Evolutionary conservation across 2,888 invertebrate species (phyloP).

Genomic region (Pegoplata infirma): DNA sequence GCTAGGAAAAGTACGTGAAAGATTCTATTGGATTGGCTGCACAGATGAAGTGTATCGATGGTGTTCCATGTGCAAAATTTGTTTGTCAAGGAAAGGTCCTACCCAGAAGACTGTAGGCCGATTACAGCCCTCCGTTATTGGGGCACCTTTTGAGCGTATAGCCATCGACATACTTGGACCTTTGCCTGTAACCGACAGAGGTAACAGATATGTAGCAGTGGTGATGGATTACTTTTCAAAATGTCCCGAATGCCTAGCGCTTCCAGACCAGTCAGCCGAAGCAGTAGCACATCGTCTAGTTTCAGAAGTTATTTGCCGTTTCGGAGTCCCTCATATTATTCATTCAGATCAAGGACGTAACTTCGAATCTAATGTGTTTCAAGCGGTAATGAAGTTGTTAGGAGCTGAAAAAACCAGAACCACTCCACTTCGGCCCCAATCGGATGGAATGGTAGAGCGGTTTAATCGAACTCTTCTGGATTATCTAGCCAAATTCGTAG

Average conservation of each 20-base stretch:
- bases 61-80: too few species aligned
- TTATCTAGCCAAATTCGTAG: conserved; percentile 61
- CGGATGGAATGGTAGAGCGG: conserved; percentile 68
- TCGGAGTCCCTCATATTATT: conserved; percentile 50
- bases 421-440: conserved; percentile 68
- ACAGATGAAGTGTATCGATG: too few species aligned
- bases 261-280: conserved; percentile 41
- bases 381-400: conserved; percentile 40
- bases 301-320: conserved; percentile 44
- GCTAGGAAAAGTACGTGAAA: too few species aligned
- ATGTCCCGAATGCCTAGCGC: conserved; percentile 41
- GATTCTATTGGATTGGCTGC: too few species aligned
- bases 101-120: too few species aligned
- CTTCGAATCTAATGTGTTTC: conserved; percentile 48
- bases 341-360: conserved; percentile 57
- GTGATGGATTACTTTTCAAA: conserved; percentile 57
- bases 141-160: too few species aligned
- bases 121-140: too few species aligned
- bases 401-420: conserved; percentile 63
- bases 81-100: too few species aligned
- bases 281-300: conserved; percentile 38
- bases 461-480: conserved; percentile 65
- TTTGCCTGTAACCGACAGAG: background rate
- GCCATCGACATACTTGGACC: background rate
- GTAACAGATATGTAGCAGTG: conserved; percentile 45